Conservation (phyloP, 1,140 invertebrate genomes). For the Reticulitermes speratus region DNA sequence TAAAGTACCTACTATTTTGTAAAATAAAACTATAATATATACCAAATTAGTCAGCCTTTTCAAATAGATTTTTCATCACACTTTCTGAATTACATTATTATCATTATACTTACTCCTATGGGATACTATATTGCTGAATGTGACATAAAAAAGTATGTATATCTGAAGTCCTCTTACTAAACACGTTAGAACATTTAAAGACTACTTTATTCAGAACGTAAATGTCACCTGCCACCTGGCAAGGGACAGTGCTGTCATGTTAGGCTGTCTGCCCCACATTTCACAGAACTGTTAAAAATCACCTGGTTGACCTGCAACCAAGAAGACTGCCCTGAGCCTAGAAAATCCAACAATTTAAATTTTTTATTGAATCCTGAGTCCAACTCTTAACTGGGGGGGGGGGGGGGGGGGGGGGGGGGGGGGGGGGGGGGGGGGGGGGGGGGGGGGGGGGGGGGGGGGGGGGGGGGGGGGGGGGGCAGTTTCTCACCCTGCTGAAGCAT, state of each 20-base stretch:
- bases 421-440: too few relatives aligned
- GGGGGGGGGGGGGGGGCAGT: too few relatives aligned
- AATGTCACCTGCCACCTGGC: neutral
- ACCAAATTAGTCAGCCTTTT: neutral
- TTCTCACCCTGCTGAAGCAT: too few relatives aligned
- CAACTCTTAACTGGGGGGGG: too few relatives aligned
- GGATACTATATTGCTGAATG: neutral
- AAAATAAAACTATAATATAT: neutral
- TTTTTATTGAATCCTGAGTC: too few relatives aligned
- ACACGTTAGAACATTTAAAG: neutral
- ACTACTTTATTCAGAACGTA: neutral
- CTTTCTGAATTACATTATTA: neutral
- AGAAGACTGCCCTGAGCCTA: neutral
- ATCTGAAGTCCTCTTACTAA: neutral
- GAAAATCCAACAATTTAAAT: neutral
- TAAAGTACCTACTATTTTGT: conserved; percentile 1
- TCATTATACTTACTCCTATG: neutral
- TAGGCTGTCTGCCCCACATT: neutral
- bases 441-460: too few relatives aligned
- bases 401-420: too few relatives aligned
- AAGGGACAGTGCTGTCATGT: neutral
- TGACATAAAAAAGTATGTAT: neutral
- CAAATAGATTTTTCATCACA: neutral
- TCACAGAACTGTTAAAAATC: neutral
- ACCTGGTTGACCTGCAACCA: neutral